Conservation (phyloP, 2,888 invertebrate species). For the Drosophila mulleri region DNA sequence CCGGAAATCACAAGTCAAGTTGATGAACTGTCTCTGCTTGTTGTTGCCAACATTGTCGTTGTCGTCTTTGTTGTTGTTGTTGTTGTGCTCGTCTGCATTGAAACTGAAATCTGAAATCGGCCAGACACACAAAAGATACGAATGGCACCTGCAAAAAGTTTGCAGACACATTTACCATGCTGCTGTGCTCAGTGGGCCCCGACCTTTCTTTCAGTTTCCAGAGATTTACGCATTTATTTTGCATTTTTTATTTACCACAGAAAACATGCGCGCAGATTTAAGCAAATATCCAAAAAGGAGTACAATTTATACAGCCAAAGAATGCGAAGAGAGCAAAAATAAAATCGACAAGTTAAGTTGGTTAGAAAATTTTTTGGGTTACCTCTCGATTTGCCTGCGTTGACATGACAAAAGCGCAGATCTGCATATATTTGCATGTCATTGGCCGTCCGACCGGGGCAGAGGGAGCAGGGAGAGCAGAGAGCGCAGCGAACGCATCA, state of each 20-base stretch:
- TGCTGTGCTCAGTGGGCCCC: constrained; percentile 30
- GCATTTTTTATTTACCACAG: constrained; percentile 75
- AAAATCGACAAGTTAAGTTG: constrained; percentile 62
- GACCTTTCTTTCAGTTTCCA: constrained; percentile 43
- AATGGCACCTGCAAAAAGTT: constrained; percentile 73
- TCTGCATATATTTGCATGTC: constrained; percentile 84
- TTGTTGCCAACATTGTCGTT: constrained; percentile 39
- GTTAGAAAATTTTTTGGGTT: constrained; percentile 69
- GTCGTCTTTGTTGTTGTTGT: constrained; percentile 11
- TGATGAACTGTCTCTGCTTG: constrained; percentile 71
- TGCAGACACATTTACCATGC: constrained; percentile 71
- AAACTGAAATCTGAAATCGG: constrained; percentile 67
- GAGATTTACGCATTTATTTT: constrained; percentile 82
- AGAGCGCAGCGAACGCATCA: constrained; percentile 59
- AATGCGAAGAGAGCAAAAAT: not conserved
- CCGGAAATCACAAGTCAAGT: constrained; percentile 78
- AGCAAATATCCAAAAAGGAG: constrained; percentile 65
- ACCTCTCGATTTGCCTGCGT: constrained; percentile 78
- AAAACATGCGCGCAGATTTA: constrained; percentile 78
- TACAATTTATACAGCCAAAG: constrained; percentile 54
- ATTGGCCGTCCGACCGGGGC: constrained; percentile 51
- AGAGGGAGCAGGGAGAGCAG: not conserved
- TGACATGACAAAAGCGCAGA: constrained; percentile 84
- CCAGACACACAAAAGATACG: constrained; percentile 65
- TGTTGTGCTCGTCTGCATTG: constrained; percentile 52